Conservation (phyloP, 2,888 invertebrate species). For the Entomobrya proxima region DNA sequence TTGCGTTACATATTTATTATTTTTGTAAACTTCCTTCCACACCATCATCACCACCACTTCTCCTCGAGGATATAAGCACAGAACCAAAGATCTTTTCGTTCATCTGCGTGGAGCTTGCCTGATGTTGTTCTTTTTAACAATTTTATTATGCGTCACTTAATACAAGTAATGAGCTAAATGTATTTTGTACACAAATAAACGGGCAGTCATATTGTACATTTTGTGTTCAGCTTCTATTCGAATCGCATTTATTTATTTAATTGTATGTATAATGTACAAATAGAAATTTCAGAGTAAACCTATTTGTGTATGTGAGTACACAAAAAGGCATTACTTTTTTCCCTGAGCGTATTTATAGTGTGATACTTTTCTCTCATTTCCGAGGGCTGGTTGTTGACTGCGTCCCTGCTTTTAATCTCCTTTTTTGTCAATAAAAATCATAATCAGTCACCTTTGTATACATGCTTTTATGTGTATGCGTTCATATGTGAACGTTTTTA, state of each 20-base stretch:
- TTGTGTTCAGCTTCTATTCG: neutral
- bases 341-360: too few species aligned
- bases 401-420: too few species aligned
- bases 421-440: too few species aligned
- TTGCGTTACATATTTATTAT: neutral
- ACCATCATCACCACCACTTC: neutral
- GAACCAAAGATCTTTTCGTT: too few species aligned
- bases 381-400: too few species aligned
- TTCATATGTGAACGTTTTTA: slow-evolving; percentile 48
- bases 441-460: neutral
- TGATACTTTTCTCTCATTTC: too few species aligned
- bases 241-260: neutral
- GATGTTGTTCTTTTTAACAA: too few species aligned
- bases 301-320: too few species aligned
- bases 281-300: too few species aligned
- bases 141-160: slow-evolving; percentile 49
- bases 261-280: slow-evolving; percentile 14
- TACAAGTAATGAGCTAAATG: slow-evolving; percentile 60
- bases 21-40: neutral
- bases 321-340: too few species aligned
- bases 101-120: too few species aligned
- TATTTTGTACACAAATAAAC: slow-evolving; percentile 58
- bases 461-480: slow-evolving; percentile 24
- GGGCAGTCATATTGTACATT: neutral
- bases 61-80: too few species aligned